phyloP scores from a whole-genome alignment of 2,888 invertebrate genomes.

The Chelonus formosanus region DNA sequence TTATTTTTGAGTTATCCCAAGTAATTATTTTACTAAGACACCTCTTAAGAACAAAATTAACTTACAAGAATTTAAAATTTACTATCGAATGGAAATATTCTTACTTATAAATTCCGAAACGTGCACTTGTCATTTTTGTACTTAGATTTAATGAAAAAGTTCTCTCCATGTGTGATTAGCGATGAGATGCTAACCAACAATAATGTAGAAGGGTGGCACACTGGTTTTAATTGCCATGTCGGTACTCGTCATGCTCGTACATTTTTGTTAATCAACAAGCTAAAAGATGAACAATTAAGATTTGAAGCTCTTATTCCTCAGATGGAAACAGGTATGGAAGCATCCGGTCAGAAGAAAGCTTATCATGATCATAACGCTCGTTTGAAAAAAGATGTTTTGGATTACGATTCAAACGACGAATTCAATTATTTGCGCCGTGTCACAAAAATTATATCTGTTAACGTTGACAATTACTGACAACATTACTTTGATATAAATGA shows the following conservation, averaged over 20 bases:
- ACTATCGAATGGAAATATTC: too few species aligned
- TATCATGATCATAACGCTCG: conserved; percentile 1
- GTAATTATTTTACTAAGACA: too few species aligned
- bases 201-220: conserved; percentile 1
- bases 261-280: not conserved
- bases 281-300: conserved; percentile 1
- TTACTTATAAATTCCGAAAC: too few species aligned
- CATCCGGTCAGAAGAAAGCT: not conserved
- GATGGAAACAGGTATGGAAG: not conserved
- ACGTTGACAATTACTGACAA: not conserved
- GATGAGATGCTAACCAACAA: not conserved
- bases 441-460: not conserved
- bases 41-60: too few species aligned
- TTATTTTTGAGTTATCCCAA: too few species aligned
- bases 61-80: too few species aligned
- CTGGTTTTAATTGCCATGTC: conserved; percentile 2
- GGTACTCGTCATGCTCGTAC: not conserved
- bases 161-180: too few species aligned
- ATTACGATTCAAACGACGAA: not conserved
- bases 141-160: too few species aligned
- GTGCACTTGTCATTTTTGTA: too few species aligned
- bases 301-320: not conserved
- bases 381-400: not conserved
- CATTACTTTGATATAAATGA: too few species aligned
- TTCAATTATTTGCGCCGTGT: not conserved